These are phyloP conservation scores for Lerema accius DNA, from an alignment of 1,140 invertebrate genomes.

Conservation along the genomic window DNA sequence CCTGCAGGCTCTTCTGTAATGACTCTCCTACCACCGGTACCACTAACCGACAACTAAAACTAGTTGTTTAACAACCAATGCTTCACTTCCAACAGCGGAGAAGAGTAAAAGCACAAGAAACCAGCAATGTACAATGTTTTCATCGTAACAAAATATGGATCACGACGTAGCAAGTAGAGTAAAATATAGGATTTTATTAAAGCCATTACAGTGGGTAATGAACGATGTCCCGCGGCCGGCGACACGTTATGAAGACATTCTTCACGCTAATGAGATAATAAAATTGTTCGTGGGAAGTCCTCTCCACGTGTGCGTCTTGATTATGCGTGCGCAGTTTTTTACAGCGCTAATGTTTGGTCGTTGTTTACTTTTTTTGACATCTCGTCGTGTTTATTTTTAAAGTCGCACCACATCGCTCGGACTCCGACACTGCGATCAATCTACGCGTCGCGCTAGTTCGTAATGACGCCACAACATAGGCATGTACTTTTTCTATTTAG, in stretches of 20 bases:
- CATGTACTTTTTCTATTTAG: too few relatives aligned
- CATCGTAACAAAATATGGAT: slow-evolving; percentile 1
- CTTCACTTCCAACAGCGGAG: slow-evolving; percentile 1
- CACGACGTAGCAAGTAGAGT: slow-evolving; percentile 23
- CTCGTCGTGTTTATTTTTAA: slow-evolving; percentile 12
- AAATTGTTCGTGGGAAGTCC: slow-evolving; percentile 70
- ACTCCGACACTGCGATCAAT: background rate
- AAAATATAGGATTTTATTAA: slow-evolving; percentile 68
- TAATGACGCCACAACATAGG: background rate
- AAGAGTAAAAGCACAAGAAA: slow-evolving; percentile 18
- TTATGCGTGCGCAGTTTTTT: slow-evolving; percentile 44
- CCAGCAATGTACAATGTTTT: slow-evolving; percentile 34
- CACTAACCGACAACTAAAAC: background rate
- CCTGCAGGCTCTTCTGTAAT: slow-evolving; percentile 55
- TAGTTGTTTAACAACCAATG: slow-evolving; percentile 31
- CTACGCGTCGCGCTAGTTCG: background rate
- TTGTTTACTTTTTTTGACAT: slow-evolving; percentile 20
- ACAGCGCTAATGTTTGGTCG: slow-evolving; percentile 16
- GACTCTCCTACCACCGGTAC: slow-evolving; percentile 29
- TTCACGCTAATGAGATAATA: slow-evolving; percentile 78
- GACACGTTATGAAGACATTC: slow-evolving; percentile 78
- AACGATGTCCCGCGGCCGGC: slow-evolving; percentile 72
- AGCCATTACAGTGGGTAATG: slow-evolving; percentile 71
- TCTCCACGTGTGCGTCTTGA: slow-evolving; percentile 46
- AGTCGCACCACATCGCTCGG: background rate